Percentiles rank a stretch among this genome's conserved stretches.
Conservation (phyloP, 2,797 vertebrate genomes). For the Chelonia mydas region DNA sequence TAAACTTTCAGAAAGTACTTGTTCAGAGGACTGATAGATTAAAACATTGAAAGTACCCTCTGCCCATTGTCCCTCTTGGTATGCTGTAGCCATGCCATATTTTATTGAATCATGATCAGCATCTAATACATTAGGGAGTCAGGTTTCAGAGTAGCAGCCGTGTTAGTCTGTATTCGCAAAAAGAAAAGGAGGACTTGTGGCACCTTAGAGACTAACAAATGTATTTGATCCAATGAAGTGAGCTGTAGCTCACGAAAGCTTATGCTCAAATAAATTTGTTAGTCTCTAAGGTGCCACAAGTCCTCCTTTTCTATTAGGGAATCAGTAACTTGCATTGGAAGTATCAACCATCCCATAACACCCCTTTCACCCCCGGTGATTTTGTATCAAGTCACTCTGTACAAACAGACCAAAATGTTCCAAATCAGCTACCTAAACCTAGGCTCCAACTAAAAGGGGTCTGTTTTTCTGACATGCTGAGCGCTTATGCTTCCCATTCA, state of each 20-base stretch:
- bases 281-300: too few relatives aligned
- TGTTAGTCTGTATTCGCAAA: too few relatives aligned
- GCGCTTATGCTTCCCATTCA: background rate
- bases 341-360: slow-evolving; percentile 54
- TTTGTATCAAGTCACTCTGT: slow-evolving; percentile 49
- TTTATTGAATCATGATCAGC: slow-evolving; percentile 76
- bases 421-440: slow-evolving; percentile 25
- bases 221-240: too few relatives aligned
- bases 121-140: slow-evolving; percentile 52
- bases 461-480: slow-evolving; percentile 18
- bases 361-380: slow-evolving; percentile 9
- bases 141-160: background rate
- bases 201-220: too few relatives aligned
- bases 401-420: slow-evolving; percentile 61
- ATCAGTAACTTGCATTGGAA: slow-evolving; percentile 52
- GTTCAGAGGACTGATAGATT: slow-evolving; percentile 46
- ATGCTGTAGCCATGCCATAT: slow-evolving; percentile 43
- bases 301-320: background rate
- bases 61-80: slow-evolving; percentile 44
- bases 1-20: slow-evolving; percentile 58
- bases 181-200: too few relatives aligned
- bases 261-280: too few relatives aligned
- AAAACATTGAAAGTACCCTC: slow-evolving; percentile 50
- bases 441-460: slow-evolving; percentile 54
- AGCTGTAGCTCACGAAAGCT: too few relatives aligned